Percentiles rank a stretch among this genome's conserved stretches.
phyloP scores from a whole-genome alignment of 1,140 invertebrate species.

The Triops longicaudatus region DNA sequence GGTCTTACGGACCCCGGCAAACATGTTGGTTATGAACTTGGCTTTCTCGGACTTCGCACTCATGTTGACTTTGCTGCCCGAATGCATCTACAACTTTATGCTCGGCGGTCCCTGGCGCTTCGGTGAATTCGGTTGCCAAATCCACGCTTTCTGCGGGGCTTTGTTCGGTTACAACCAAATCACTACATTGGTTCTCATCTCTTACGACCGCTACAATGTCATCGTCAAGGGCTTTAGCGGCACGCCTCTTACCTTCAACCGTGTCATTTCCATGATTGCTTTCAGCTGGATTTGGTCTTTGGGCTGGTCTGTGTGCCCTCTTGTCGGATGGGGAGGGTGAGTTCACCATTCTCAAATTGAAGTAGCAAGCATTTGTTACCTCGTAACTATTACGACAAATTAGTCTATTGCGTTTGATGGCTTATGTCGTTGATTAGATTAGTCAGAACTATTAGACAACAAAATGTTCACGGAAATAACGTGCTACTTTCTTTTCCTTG shows the following conservation, averaged over 20 bases:
- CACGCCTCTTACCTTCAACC: conserved; percentile 33
- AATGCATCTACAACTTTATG: conserved; percentile 35
- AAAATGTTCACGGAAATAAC: no score
- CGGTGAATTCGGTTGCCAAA: conserved; percentile 30
- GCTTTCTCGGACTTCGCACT: conserved; percentile 80
- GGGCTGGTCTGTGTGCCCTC: conserved; percentile 34
- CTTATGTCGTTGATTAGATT: no score
- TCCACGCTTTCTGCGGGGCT: conserved; percentile 33
- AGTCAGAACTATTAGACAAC: no score
- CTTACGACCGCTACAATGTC: conserved; percentile 38
- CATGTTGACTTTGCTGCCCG: conserved; percentile 53
- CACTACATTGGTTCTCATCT: conserved; percentile 35
- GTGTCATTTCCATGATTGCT: conserved; percentile 33
- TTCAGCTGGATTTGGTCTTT: conserved; percentile 35
- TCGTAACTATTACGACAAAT: no score
- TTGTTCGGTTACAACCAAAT: conserved; percentile 36
- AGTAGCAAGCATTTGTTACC: no score
- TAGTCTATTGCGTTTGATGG: no score
- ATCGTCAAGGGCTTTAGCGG: conserved; percentile 36
- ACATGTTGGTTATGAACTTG: conserved; percentile 73
- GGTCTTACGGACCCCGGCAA: conserved; percentile 68
- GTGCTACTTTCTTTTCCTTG: no score
- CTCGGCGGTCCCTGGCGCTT: conserved; percentile 31
- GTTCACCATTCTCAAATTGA: no score
- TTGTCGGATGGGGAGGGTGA: conserved; percentile 36